Conservation (phyloP, 2,113 vertebrate genomes). For the Sinocyclocheilus anshuiensis region DNA sequence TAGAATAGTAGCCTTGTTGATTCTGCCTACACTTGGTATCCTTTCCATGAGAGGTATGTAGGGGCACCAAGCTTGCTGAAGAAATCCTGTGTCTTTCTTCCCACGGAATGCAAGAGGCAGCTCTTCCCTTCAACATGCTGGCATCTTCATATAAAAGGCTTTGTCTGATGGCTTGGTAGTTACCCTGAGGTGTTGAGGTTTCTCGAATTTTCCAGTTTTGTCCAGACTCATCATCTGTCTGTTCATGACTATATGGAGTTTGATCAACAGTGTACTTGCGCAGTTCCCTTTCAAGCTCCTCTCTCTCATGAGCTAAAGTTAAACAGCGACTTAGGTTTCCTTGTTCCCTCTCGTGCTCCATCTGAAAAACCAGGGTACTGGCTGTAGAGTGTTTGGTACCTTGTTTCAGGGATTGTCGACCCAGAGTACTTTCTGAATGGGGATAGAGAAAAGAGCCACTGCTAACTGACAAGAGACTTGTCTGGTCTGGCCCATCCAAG, state of each 20-base stretch:
- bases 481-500: slow-evolving; percentile 52
- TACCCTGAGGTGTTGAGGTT: slow-evolving; percentile 59
- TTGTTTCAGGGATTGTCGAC: slow-evolving; percentile 64
- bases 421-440: slow-evolving; percentile 45
- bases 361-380: slow-evolving; percentile 75
- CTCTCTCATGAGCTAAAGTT: slow-evolving; percentile 74
- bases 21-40: slow-evolving; percentile 25
- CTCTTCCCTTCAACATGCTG: slow-evolving; percentile 38
- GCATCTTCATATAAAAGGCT: slow-evolving; percentile 32
- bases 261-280: slow-evolving; percentile 61
- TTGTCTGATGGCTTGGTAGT: slow-evolving; percentile 48
- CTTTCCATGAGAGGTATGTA: slow-evolving; percentile 24
- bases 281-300: slow-evolving; percentile 75
- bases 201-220: slow-evolving; percentile 60
- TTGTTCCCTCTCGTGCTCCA: slow-evolving; percentile 77
- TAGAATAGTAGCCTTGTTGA: slow-evolving; percentile 39
- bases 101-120: slow-evolving; percentile 63
- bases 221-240: neutral
- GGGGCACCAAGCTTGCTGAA: slow-evolving; percentile 52
- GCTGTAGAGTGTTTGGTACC: slow-evolving; percentile 58
- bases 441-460: slow-evolving; percentile 54
- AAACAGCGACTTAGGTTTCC: slow-evolving; percentile 77
- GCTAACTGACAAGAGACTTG: slow-evolving; percentile 62
- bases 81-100: slow-evolving; percentile 59
- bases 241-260: neutral